Percentiles rank a stretch among this genome's conserved stretches.
phyloP scores from a whole-genome alignment of 2,888 invertebrate genomes.

The Drosophila sordidula region DNA sequence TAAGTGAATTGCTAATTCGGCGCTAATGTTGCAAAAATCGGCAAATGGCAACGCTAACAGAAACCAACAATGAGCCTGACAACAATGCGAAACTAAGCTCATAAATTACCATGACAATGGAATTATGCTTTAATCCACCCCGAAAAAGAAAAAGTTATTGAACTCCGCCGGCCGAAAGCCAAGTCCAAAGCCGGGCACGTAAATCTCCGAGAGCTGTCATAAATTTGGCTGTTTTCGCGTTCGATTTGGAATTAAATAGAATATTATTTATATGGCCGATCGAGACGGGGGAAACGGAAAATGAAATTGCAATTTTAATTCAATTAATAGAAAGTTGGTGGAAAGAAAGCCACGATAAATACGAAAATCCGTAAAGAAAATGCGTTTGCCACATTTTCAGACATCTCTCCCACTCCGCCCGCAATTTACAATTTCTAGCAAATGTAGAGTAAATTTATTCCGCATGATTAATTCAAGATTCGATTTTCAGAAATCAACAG shows the following conservation, averaged over 20 bases:
- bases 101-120: slow-evolving; percentile 80
- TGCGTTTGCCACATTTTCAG: background rate
- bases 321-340: slow-evolving; percentile 62
- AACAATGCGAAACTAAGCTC: slow-evolving; percentile 72
- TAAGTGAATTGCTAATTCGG: slow-evolving; percentile 68
- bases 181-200: slow-evolving; percentile 48
- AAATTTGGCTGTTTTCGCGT: slow-evolving; percentile 61
- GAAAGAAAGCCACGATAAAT: slow-evolving; percentile 9
- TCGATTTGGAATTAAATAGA: slow-evolving; percentile 63
- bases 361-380: background rate
- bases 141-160: slow-evolving; percentile 62
- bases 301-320: slow-evolving; percentile 72
- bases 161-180: slow-evolving; percentile 43
- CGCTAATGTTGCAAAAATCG: slow-evolving; percentile 67
- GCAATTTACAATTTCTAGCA: slow-evolving; percentile 26
- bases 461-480: slow-evolving; percentile 83
- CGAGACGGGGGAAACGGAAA: slow-evolving; percentile 23
- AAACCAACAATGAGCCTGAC: slow-evolving; percentile 34
- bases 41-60: slow-evolving; percentile 24
- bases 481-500: slow-evolving; percentile 68
- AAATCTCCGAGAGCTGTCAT: slow-evolving; percentile 74
- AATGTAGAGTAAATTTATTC: slow-evolving; percentile 82
- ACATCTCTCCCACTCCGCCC: background rate
- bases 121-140: slow-evolving; percentile 72
- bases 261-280: slow-evolving; percentile 64